phyloP scores from a whole-genome alignment of 2,797 vertebrate genomes.

The Falco novaeseelandiae region DNA sequence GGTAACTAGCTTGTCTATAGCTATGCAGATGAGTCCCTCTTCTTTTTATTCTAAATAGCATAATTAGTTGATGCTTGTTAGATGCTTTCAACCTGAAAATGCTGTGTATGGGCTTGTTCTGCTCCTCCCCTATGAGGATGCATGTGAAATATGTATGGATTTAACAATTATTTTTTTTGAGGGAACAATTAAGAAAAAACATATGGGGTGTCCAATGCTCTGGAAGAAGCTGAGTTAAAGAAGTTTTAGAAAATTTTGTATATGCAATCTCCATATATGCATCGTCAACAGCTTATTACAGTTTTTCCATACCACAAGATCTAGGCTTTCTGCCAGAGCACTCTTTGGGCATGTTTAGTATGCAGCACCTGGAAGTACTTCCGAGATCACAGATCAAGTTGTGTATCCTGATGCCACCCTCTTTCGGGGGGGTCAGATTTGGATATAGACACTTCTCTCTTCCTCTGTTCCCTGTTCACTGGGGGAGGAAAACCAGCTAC shows the following conservation, averaged over 20 bases:
- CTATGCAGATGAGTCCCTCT: slow-evolving; percentile 62
- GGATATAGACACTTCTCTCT: not conserved
- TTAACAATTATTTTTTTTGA: slow-evolving; percentile 57
- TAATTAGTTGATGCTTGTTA: slow-evolving; percentile 71
- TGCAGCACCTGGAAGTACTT: slow-evolving; percentile 69
- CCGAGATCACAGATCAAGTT: slow-evolving; percentile 24
- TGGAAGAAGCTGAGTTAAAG: slow-evolving; percentile 59
- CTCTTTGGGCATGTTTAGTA: slow-evolving; percentile 45
- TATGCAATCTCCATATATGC: slow-evolving; percentile 69
- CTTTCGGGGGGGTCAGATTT: not conserved
- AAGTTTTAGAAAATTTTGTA: slow-evolving; percentile 64
- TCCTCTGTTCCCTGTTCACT: not conserved
- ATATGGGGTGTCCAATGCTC: slow-evolving; percentile 43
- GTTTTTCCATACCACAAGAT: slow-evolving; percentile 34
- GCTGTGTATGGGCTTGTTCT: slow-evolving; percentile 56
- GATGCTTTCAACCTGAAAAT: slow-evolving; percentile 72
- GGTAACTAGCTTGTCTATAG: slow-evolving; percentile 45
- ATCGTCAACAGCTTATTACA: slow-evolving; percentile 65
- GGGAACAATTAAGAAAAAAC: slow-evolving; percentile 59
- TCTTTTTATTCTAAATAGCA: slow-evolving; percentile 56
- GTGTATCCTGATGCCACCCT: not conserved
- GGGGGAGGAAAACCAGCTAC: not conserved
- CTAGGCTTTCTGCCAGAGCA: slow-evolving; percentile 64
- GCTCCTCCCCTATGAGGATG: slow-evolving; percentile 26
- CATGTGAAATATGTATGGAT: slow-evolving; percentile 33